Base-by-base conservation (phyloP, 92 coral and sea anemone genomes). In the Parazoanthus swiftii region DNA sequence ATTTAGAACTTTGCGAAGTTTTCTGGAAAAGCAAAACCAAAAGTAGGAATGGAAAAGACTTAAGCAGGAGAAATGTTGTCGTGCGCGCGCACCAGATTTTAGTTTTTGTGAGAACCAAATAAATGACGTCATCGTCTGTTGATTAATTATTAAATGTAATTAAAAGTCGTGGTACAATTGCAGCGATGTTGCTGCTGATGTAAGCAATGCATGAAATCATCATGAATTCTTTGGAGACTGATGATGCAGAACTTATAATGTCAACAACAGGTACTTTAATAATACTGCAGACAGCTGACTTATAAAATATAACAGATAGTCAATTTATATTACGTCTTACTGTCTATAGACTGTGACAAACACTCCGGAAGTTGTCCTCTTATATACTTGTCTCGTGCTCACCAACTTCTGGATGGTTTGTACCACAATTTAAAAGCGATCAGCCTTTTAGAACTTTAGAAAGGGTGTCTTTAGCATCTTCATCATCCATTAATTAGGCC, bases 41-140 rank as follows among this genome's bases (percentile, higher is more conserved):
- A 68, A 29, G 33, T 29, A 29, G 33, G 33, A 29, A 29, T 29
- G 33, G 33, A 29, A 29, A 29, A 29, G 33, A 29, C 33, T 29
- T 29, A 29, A 29, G 33, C 33, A 29, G 33, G 33, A 29, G 33
- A 11, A 70, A 5, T 70, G 75, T 70, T 66, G 0, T 66, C 72
- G 74, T 23, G 35, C 74, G 74, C 59, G 26, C 68, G 65, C 58
- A 56, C 80, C 18, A n/a, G 81, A 77, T 77, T 37, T 77, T 20
- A 44, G 42, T 39, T 2, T 39, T 21, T 77, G 80, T 76, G 43
- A 1, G 54, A 76, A 76, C 9, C 48, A 6, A 48, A 48, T 79
- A 51, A 44, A 48, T 48, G 65, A 79, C 82, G 82, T 79, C 82
- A 79, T 79, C 39, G 0, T 79, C 82, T 79, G 63, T 79, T 79